A percentile compares a stretch with the other conserved stretches of the same genome.
phyloP scores from a whole-genome alignment of 2,797 vertebrate species.

The Glyptemys insculpta region DNA sequence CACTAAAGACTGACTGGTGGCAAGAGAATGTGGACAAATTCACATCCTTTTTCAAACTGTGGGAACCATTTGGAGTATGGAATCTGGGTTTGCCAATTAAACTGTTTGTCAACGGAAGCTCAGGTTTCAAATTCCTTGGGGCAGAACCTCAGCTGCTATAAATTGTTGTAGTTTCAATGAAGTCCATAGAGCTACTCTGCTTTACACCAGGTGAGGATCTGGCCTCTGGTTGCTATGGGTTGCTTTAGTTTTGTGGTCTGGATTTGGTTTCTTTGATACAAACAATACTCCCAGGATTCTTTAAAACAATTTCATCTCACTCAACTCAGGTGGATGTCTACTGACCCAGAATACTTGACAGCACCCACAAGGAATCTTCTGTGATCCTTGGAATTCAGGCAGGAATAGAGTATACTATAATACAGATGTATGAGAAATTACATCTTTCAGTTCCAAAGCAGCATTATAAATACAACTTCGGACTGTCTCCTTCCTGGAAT shows the following conservation, averaged over 20 bases:
- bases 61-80: too few relatives aligned
- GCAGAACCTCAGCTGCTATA: too few relatives aligned
- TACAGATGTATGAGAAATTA: background rate
- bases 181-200: too few relatives aligned
- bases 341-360: background rate
- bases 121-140: too few relatives aligned
- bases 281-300: background rate
- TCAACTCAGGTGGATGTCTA: background rate
- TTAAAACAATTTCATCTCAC: accelerated
- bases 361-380: background rate
- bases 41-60: too few relatives aligned
- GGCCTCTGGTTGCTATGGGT: too few relatives aligned
- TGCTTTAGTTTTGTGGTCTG: background rate
- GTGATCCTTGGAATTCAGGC: background rate
- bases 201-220: too few relatives aligned
- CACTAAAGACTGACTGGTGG: too few relatives aligned
- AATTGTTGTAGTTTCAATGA: too few relatives aligned
- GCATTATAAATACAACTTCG: background rate
- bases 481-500: slow-evolving; percentile 5
- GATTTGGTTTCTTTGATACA: background rate
- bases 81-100: too few relatives aligned
- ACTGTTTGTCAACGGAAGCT: too few relatives aligned
- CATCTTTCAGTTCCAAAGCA: background rate
- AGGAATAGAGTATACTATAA: background rate
- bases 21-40: too few relatives aligned